Evolutionary conservation across 1,140 invertebrate species (phyloP).

Genomic region (Drosophila tani): DNA sequence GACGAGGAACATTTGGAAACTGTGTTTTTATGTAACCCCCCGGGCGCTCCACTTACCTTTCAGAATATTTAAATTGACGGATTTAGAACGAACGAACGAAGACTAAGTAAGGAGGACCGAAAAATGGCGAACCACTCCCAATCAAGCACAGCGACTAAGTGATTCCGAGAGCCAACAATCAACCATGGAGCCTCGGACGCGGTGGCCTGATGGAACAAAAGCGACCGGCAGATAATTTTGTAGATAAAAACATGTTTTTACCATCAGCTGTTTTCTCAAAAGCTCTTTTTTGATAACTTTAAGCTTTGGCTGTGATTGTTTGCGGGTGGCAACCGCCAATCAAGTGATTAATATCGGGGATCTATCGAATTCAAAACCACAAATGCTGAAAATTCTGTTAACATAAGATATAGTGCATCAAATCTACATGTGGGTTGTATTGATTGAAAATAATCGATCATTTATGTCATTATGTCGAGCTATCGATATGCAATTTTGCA

Average conservation of each 20-base stretch:
- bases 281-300: constrained; percentile 24
- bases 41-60: constrained; percentile 52
- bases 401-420: no score
- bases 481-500: no score
- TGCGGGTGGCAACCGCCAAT: neutral
- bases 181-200: constrained; percentile 26
- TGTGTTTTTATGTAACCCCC: constrained; percentile 31
- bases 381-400: no score
- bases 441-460: no score
- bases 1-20: neutral
- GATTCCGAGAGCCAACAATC: constrained; percentile 56
- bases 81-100: constrained; percentile 29
- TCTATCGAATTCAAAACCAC: no score
- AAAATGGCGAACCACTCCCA: constrained; percentile 69
- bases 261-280: constrained; percentile 49
- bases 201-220: constrained; percentile 40
- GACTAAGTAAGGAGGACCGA: constrained; percentile 38
- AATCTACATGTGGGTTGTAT: no score
- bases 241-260: constrained; percentile 71
- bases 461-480: no score
- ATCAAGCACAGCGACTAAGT: constrained; percentile 58
- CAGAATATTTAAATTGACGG: constrained; percentile 49
- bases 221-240: constrained; percentile 34
- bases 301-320: neutral
- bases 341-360: neutral